Base-by-base conservation (phyloP, 2,888 invertebrate species). In the Plemyria rubiginata region DNA sequence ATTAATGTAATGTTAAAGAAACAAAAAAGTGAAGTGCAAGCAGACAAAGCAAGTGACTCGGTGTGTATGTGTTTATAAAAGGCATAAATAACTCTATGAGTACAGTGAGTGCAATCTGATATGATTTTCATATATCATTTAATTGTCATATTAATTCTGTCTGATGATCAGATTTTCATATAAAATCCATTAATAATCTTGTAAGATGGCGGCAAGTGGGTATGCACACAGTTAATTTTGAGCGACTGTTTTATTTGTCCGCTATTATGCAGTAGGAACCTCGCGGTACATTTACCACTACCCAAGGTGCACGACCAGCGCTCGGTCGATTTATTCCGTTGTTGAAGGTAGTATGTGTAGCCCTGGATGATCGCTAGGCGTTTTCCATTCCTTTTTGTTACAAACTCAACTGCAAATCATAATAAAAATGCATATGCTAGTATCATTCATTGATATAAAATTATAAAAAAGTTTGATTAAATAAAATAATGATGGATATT, bases 261-360 rank as follows among this genome's bases (percentile, higher is more conserved):
- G 13, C 12, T 32, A 1, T 8, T 54, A 12, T 4, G 11, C 32
- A 45, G 8, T 8, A 22, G 8, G 8, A 54, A 54, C 15, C n/a
- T 54, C 3, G 54, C 54, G 12, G 11, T 0, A 32, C 60, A 60
- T 15, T 8, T 49, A 13, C 16, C 22, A 13, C 15, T 46, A 1
- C 60, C 60, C 0, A 32, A 15, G 7, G 60, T 60, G 13, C 64
- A 65, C 22, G 28, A 29, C 64, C 64, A 65, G 4, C 32, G 28
- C 13, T 45, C 43, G 6, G 50, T 53, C 0, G 9, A 16, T 6
- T 46, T 56, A 16, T 40, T 11, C 29, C 40, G 22, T 29, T 4
- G 43, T 6, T 65, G 61, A 4, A 40, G 51, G 54, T 65, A 65
- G 43, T 36, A 65, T 2, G 65, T 59, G 54, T 55, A 62, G 12